These are phyloP conservation scores for Graphium colonna DNA, from an alignment of 2,888 invertebrate genomes.

Conservation along the genomic window DNA sequence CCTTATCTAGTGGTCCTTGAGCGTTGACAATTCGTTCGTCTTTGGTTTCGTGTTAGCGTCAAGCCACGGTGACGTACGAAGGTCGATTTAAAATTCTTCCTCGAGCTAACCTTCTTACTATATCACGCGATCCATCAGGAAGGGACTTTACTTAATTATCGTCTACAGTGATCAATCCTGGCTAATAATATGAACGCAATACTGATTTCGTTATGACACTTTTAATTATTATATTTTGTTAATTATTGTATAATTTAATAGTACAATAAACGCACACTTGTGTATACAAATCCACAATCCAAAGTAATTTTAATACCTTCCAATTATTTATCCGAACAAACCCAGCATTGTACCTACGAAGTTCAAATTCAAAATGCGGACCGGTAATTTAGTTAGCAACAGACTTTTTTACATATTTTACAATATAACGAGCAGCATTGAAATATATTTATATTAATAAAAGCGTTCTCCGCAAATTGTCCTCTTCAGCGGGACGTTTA, in stretches of 20 bases:
- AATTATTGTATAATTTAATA: no score
- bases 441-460: background rate
- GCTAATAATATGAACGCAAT: no score
- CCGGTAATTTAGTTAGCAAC: background rate
- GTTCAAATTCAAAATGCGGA: no score
- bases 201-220: no score
- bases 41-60: background rate
- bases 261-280: no score
- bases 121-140: background rate
- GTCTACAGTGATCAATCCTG: no score
- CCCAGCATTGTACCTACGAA: no score
- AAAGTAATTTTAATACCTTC: background rate
- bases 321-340: background rate
- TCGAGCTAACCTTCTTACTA: background rate
- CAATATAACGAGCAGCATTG: background rate
- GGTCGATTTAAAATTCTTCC: background rate
- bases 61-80: background rate
- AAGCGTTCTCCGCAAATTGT: background rate
- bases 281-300: background rate
- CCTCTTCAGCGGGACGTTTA: slow-evolving; percentile 2
- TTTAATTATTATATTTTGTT: no score
- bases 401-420: background rate
- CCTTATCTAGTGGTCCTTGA: background rate
- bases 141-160: background rate
- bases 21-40: background rate